Percentiles rank a stretch among this genome's conserved stretches.
These are phyloP conservation scores for Lingula anatina DNA, from an alignment of 2,888 invertebrate species.

Conservation along the genomic window DNA sequence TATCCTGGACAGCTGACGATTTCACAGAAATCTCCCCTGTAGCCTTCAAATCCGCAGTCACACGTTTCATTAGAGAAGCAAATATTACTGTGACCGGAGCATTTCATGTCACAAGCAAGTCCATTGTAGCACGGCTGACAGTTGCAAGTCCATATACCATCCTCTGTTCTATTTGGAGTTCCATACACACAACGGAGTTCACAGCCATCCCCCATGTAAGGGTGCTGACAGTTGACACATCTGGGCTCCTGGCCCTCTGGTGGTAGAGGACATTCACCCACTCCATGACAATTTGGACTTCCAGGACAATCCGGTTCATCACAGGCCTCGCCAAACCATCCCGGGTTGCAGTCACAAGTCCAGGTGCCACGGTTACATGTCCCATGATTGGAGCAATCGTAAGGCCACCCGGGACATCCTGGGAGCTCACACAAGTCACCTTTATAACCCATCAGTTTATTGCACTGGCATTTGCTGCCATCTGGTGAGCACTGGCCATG, in stretches of 20 bases:
- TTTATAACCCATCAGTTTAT: conserved; percentile 22
- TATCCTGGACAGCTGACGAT: conserved; percentile 6
- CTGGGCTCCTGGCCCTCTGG: conserved; percentile 18
- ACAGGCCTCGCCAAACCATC: conserved; percentile 27
- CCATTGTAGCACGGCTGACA: conserved; percentile 30
- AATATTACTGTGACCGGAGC: conserved; percentile 2
- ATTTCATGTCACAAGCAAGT: conserved; percentile 17
- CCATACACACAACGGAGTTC: conserved; percentile 22
- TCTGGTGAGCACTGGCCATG: conserved; percentile 20
- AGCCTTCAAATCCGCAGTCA: conserved; percentile 13
- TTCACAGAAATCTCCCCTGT: conserved; percentile 7
- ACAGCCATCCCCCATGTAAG: conserved; percentile 28
- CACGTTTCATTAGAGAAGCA: conserved; percentile 7
- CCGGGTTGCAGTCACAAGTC: conserved; percentile 23
- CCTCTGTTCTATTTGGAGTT: conserved; percentile 1
- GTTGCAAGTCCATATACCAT: conserved; percentile 20
- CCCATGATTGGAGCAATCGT: conserved; percentile 23
- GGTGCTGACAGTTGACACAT: conserved; percentile 23
- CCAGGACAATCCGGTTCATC: conserved; percentile 22
- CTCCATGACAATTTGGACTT: conserved; percentile 14
- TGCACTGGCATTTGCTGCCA: conserved; percentile 22
- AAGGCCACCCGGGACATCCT: conserved; percentile 32
- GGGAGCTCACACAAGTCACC: conserved; percentile 21
- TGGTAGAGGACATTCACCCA: background rate
- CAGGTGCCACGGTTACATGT: conserved; percentile 18